Base-by-base conservation (phyloP, 2,797 vertebrate species). In the Brachymystax lenok region DNA sequence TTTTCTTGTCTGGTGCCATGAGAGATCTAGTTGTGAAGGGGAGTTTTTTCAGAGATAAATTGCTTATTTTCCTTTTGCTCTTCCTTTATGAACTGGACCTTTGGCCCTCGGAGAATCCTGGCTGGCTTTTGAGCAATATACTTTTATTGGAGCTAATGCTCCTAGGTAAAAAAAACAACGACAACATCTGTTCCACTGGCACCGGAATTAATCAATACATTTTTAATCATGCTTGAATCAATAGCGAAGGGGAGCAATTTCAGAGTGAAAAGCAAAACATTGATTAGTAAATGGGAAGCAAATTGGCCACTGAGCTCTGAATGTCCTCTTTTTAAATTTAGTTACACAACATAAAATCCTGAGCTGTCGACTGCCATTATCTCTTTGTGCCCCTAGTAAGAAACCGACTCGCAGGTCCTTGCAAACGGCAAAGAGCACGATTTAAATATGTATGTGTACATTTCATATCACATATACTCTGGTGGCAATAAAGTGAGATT, bases 101-200 rank as follows among this genome's bases (percentile, higher is more conserved):
- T 80, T 88, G 77, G 86, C 83, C 90, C 88, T 13, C 12, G 21
- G 74, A 64, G 52, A 83, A 84, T 89, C 89, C 76, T 83, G 14
- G 56, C 81, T 76, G 73, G 79, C 89, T 85, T 75, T n/a, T 70
- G 79, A 91, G 88, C 87, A 90, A 91, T 92, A 88, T 90, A 73
- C 82, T 90, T 92, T 94, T 91, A 92, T 93, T 93, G 90, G 87
- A 82, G 82, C 86, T 91, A 91, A 93, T 92, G 88, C 91, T 91
- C 85, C 73, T 24, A 79, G 82, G 86, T 86, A 79, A 75, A 28
- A 33, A 87, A 82, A 69, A 27, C 80, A 80, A 80, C 81, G 33
- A 67, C 24, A 16, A 33, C 5, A 12, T 28, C 14, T 16, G 28
- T 14, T 7, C 79, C 54, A 75, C 77, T 74, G 79, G 78, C 83